Percentiles rank a stretch among this genome's conserved stretches.
Evolutionary conservation across 1,140 invertebrate species (phyloP).

Genomic region (Hermatobates lingyangjiaoensis): DNA sequence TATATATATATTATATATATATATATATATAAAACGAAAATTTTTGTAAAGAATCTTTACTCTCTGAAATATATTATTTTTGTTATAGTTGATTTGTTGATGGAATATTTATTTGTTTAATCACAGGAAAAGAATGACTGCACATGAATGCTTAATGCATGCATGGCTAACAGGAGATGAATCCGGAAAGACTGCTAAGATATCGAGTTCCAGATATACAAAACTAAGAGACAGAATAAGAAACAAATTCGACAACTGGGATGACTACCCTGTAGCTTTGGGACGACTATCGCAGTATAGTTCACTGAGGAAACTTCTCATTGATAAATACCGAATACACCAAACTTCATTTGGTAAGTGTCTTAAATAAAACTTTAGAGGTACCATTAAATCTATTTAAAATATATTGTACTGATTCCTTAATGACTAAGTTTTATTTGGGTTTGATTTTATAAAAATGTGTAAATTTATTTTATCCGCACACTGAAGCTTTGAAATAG

Average conservation of each 20-base stretch:
- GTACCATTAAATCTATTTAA: too few species aligned
- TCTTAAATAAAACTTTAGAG: not conserved
- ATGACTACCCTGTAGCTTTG: constrained; percentile 79
- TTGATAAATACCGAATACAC: constrained; percentile 92
- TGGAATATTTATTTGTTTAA: constrained; percentile 5
- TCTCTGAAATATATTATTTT: too few species aligned
- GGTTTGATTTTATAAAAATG: constrained; percentile 7
- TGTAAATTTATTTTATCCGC: not conserved
- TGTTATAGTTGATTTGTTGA: too few species aligned
- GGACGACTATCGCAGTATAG: constrained; percentile 93
- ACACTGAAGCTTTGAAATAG: not conserved
- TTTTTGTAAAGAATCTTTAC: too few species aligned
- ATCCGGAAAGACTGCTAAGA: constrained; percentile 48
- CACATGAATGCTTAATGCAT: constrained; percentile 90
- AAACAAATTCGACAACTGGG: constrained; percentile 73
- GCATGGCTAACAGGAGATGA: constrained; percentile 80
- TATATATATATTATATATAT: too few species aligned
- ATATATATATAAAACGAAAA: too few species aligned
- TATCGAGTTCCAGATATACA: constrained; percentile 64
- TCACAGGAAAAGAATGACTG: constrained; percentile 84
- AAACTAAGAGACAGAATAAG: constrained; percentile 73
- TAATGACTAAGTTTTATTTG: too few species aligned
- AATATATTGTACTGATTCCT: too few species aligned
- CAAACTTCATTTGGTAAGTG: constrained; percentile 77
- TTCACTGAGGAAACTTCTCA: constrained; percentile 83